Evolutionary conservation across 2,888 invertebrate species (phyloP), one percentile per base, ranked within the genome.

Genomic region (Julus scandinavius): DNA sequence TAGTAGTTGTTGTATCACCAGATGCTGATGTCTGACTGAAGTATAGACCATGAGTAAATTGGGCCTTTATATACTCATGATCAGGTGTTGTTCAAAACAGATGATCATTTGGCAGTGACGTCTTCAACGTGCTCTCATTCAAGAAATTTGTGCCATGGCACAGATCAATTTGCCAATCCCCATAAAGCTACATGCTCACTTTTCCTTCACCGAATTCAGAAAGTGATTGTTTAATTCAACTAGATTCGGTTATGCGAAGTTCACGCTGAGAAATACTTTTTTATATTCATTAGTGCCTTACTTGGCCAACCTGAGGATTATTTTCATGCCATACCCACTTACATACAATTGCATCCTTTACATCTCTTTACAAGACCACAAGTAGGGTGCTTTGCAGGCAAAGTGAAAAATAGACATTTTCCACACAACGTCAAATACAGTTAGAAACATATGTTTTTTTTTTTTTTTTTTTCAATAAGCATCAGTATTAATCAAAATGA

Each of bases 71-170:
- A 85, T 85, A 85, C 85, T 41, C 45, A 41, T 49, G 85, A 85
- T 85, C 85, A 85, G 85, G 41, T 41, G 49, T 41, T 85, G 85
- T 49, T 49, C 85, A 85, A 41, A 49, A 49, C 49, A 41, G 49
- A 85, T 41, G 49, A 72, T 72, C 72, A 85, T 85, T 85, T 85
- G 85, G 49, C 85, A 85, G 45, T 85, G 85, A 85, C 85, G 85
- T 85, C 85, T 85, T 85, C 45, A 41, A 49, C 85, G 85, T 85
- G 85, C 85, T 85, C 85, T 85, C 85, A 49, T 41, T 85, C 85
- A 85, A 41, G 20, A 85, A 41, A 85, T 49, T 85, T 15, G 85
- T 85, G 85, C 85, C 85, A 85, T 85, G 85, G 85, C 85, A 85
- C 85, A 85, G 41, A 85, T 85, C 85, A 85, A 41, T 85, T 85